These are phyloP conservation scores for Microcebus murinus DNA, from an alignment of 2,113 vertebrate genomes.

Conservation along the genomic window DNA sequence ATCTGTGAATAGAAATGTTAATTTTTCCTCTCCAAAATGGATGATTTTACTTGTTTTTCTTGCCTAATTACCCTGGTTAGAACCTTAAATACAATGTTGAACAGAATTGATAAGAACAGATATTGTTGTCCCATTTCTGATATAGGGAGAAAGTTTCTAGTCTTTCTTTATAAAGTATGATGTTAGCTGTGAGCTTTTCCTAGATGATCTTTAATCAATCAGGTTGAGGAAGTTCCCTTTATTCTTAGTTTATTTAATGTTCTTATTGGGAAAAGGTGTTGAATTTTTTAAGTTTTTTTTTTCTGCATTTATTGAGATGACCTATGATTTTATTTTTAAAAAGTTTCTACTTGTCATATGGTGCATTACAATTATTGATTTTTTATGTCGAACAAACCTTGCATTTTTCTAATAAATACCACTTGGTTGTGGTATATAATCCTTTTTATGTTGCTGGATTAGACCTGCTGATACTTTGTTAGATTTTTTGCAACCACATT, in stretches of 20 bases:
- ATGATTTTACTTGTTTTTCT: background rate
- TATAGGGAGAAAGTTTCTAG: background rate
- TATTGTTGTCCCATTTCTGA: background rate
- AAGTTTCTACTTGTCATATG: background rate
- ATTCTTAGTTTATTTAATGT: background rate
- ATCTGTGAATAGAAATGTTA: background rate
- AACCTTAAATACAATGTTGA: background rate
- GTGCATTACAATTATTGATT: background rate
- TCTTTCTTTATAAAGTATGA: background rate
- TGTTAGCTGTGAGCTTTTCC: background rate
- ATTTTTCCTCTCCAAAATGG: background rate
- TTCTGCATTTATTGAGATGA: background rate
- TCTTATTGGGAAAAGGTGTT: background rate
- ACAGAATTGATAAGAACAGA: background rate
- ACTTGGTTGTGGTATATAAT: background rate
- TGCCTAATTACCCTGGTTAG: background rate
- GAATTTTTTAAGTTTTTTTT: background rate
- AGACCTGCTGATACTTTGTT: background rate
- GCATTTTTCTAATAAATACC: background rate
- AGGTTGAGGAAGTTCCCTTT: background rate
- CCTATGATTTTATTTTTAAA: background rate
- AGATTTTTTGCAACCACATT: background rate
- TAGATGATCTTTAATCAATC: background rate
- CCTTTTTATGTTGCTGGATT: background rate
- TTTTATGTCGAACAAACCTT: background rate